A percentile compares a stretch with the other conserved stretches of the same genome.
Conservation (phyloP, 1,140 invertebrate genomes). For the Philotrypesis tridentata region DNA sequence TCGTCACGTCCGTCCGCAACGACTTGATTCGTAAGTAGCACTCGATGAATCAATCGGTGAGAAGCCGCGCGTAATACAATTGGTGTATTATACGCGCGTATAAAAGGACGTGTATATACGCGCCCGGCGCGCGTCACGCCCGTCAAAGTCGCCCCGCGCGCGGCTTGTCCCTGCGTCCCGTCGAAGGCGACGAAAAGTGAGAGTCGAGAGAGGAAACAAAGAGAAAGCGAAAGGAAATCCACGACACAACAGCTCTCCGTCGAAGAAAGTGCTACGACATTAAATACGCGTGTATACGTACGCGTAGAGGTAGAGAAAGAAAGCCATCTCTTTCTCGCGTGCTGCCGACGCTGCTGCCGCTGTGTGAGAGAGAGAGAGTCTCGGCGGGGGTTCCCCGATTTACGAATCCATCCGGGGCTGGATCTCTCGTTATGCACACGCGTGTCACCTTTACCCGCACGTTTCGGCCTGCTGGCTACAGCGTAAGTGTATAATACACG, state of each 20-base stretch:
- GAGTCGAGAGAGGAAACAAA: not conserved
- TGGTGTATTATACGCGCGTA: not conserved
- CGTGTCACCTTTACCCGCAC: not conserved
- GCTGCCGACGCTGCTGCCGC: too few relatives aligned
- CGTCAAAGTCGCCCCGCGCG: not conserved
- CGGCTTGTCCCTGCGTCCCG: not conserved
- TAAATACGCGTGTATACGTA: too few relatives aligned
- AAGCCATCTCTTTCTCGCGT: not conserved
- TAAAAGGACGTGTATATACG: not conserved
- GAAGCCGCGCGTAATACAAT: too few relatives aligned
- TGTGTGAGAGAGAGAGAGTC: too few relatives aligned
- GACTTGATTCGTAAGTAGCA: not conserved
- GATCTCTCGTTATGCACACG: slow-evolving; percentile 13
- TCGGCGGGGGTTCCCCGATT: not conserved
- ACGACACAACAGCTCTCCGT: not conserved
- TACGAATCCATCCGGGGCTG: not conserved
- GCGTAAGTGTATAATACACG: too few relatives aligned
- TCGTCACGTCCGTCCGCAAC: not conserved
- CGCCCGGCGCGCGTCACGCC: not conserved
- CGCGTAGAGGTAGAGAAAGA: not conserved
- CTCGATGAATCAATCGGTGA: not conserved
- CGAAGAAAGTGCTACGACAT: not conserved
- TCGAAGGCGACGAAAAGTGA: not conserved
- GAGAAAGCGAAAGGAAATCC: not conserved
- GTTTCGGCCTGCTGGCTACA: too few relatives aligned